phyloP scores from a whole-genome alignment of 2,888 invertebrate genomes.

The Trissolcus japonicus region DNA sequence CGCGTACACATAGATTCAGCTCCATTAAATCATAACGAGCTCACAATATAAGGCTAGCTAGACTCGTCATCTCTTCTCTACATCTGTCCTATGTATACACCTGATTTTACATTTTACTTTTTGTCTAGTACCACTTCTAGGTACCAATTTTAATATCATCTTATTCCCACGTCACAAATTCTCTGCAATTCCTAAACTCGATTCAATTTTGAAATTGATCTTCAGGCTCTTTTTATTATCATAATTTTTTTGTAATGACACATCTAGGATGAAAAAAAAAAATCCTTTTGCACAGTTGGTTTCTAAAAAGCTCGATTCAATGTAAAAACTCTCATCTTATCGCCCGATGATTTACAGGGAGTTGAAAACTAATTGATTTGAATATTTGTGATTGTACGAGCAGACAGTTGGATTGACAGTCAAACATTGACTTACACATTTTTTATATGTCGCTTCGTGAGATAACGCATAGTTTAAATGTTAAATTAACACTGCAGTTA shows the following conservation, averaged over 20 bases:
- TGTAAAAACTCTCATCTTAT: neutral
- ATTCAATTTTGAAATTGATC: neutral
- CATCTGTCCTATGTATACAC: constrained; percentile 53
- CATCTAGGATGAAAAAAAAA: neutral
- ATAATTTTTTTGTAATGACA: no score
- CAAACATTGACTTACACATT: neutral
- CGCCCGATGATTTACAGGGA: neutral
- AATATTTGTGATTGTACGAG: neutral
- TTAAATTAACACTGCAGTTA: neutral
- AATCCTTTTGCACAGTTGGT: neutral
- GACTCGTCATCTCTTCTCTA: constrained; percentile 53
- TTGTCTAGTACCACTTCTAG: constrained; percentile 24
- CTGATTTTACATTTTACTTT: constrained; percentile 49
- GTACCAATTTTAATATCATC: neutral
- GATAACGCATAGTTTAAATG: neutral
- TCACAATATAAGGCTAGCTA: constrained; percentile 56
- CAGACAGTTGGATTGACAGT: neutral
- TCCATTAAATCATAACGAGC: constrained; percentile 57
- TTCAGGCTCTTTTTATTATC: no score
- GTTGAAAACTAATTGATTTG: neutral
- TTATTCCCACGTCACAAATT: neutral
- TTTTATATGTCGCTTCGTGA: neutral
- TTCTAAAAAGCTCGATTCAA: neutral
- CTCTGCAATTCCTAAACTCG: neutral
- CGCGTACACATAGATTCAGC: constrained; percentile 57